phyloP scores from a whole-genome alignment of 2,113 vertebrate species.

The Hippocampus guttulatus region DNA sequence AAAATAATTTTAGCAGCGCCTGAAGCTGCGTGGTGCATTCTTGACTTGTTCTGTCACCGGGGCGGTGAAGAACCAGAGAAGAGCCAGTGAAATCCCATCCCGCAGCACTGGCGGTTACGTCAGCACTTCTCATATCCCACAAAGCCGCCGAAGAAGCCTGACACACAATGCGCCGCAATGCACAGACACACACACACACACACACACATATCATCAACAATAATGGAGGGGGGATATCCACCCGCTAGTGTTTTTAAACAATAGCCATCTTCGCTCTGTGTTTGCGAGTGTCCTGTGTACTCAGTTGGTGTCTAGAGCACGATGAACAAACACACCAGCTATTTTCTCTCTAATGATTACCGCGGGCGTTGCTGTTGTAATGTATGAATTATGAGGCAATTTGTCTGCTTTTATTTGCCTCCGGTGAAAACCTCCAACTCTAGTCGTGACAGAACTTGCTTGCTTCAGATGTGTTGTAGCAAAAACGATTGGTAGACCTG shows the following conservation, averaged over 20 bases:
- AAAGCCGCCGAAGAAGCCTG: conserved; percentile 61
- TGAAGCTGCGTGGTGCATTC: conserved; percentile 59
- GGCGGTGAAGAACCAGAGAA: conserved; percentile 55
- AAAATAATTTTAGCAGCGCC: conserved; percentile 53
- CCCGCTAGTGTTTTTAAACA: conserved; percentile 60
- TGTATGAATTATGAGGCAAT: conserved; percentile 19
- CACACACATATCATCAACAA: conserved; percentile 40
- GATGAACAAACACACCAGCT: not conserved
- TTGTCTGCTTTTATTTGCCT: conserved; percentile 13
- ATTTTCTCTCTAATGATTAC: conserved; percentile 17
- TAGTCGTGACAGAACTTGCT: conserved; percentile 39
- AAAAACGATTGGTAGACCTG: too few species aligned
- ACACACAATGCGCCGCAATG: conserved; percentile 64
- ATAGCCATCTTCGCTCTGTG: conserved; percentile 34
- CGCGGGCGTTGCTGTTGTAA: conserved; percentile 18
- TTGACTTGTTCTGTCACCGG: conserved; percentile 57
- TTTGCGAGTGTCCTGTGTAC: conserved; percentile 23
- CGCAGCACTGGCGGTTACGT: conserved; percentile 59
- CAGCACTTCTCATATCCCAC: conserved; percentile 70
- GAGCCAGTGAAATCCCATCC: conserved; percentile 69
- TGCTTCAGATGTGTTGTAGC: not conserved
- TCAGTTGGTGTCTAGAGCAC: conserved; percentile 14
- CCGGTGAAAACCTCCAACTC: conserved; percentile 17
- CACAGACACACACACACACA: conserved; percentile 41
- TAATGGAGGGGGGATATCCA: conserved; percentile 27